Conservation (phyloP, 2,113 vertebrate species). For the Chaenogobius annularis region DNA sequence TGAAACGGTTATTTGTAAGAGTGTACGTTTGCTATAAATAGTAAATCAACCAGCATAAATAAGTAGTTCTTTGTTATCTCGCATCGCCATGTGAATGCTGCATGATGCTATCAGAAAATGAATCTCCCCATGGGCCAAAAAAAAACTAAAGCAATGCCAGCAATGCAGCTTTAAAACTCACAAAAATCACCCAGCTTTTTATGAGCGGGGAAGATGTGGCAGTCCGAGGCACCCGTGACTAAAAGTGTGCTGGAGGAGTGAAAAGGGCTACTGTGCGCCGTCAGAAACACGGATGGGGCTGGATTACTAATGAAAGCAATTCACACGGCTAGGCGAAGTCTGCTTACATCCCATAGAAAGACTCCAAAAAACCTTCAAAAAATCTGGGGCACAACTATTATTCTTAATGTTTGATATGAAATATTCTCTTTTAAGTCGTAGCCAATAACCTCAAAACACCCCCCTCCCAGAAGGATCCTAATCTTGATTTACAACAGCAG, state of each 20-base stretch:
- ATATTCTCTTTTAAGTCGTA: conserved; percentile 30
- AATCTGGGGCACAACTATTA: conserved; percentile 29
- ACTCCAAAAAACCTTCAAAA: conserved; percentile 9
- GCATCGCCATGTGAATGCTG: conserved; percentile 56
- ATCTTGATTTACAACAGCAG: conserved; percentile 6
- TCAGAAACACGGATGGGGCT: conserved; percentile 70
- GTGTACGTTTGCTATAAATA: conserved; percentile 14
- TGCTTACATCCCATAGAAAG: conserved; percentile 42
- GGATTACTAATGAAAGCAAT: conserved; percentile 75
- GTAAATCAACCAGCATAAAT: conserved; percentile 14
- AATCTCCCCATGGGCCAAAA: conserved; percentile 52
- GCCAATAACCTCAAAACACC: conserved; percentile 19
- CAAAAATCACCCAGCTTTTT: conserved; percentile 56
- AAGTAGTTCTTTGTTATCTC: conserved; percentile 38
- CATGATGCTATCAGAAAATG: conserved; percentile 66
- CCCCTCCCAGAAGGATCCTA: conserved; percentile 14
- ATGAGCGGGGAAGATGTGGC: conserved; percentile 34
- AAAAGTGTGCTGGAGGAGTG: conserved; percentile 61
- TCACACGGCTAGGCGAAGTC: conserved; percentile 51
- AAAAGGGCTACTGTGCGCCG: conserved; percentile 73
- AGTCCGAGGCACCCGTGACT: conserved; percentile 64
- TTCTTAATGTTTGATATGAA: conserved; percentile 28
- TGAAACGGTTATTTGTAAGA: background rate
- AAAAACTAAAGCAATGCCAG: conserved; percentile 51
- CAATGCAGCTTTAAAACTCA: conserved; percentile 60